Evolutionary conservation across 2,888 invertebrate species (phyloP), one percentile per base, ranked within the genome.

Genomic region (Torymus tubicola): DNA sequence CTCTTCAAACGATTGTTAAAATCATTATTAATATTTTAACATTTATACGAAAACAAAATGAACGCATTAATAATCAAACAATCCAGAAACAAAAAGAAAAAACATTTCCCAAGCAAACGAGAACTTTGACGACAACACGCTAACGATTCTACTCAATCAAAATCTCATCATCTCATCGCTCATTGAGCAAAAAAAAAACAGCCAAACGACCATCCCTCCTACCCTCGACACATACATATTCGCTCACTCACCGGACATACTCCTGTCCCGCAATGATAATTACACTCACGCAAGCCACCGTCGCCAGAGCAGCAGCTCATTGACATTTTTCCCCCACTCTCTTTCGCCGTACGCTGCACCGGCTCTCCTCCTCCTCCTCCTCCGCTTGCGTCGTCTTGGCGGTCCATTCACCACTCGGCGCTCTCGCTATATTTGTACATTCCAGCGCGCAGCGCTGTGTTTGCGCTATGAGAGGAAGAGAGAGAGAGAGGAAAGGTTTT

Each of bases 361-460:
- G 53, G 12, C 50, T 53, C 50, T 53, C 60, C 18, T 52, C 14
- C n/a, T 65, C 21, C 77, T 84, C 83, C 81, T 70, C 82, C 65
- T 70, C 71, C 82, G 65, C 65, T 57, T 21, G 80, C 82, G 82
- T 85, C 83, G 83, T 82, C 80, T 42, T 77, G 75, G 74, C 83
- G 85, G 85, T 87, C 87, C 89, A 89, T 89, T 89, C 89, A 88
- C 88, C 84, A 85, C 77, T 85, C 84, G 85, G 82, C 83, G 83
- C 82, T 83, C 78, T 74, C 81, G 76, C 84, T 87, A 86, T 88
- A 87, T 87, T 86, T 86, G 86, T 85, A 88, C 89, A 85, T 88
- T 87, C 86, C 85, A 81, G 81, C 82, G 83, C 84, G 83, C 82
- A 76, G 82, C 72, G 78, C 81, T 82, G 81, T 71, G 65, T 78